These are phyloP conservation scores for Spongilla lacustris DNA, from an alignment of 37 sponge, comb jelly and placozoan species.

Conservation along the genomic window DNA sequence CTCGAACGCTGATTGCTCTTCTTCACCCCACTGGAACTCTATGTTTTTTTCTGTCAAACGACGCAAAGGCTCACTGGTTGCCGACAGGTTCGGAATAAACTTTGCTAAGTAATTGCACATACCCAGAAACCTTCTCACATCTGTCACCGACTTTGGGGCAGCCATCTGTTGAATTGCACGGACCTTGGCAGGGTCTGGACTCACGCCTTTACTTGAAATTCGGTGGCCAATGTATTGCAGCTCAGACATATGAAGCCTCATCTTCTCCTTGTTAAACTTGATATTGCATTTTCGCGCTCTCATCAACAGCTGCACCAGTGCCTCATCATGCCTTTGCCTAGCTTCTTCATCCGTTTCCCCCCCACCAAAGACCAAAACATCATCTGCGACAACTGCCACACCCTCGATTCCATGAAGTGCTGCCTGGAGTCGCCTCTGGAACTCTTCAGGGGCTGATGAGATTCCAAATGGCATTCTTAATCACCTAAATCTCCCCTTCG, in stretches of 20 bases:
- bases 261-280: constrained; percentile 12
- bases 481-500: constrained; percentile 20
- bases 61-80: neutral
- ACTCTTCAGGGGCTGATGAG: constrained; percentile 27
- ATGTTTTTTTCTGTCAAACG: no score
- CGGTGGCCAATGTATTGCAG: constrained; percentile 9
- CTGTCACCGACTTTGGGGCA: neutral
- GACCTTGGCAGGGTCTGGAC: constrained; percentile 25
- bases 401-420: constrained; percentile 20
- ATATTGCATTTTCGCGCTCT: constrained; percentile 8
- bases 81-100: constrained; percentile 20
- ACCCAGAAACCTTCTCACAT: constrained; percentile 6
- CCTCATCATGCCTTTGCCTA: constrained; percentile 8
- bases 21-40: no score
- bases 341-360: constrained; percentile 1
- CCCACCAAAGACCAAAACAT: no score
- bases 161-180: constrained; percentile 10
- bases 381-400: constrained; percentile 42
- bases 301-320: constrained; percentile 3
- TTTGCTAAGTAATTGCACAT: constrained; percentile 18
- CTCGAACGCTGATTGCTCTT: no score
- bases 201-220: neutral
- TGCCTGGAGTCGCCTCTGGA: constrained; percentile 10
- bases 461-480: constrained; percentile 44
- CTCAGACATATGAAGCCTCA: neutral